phyloP scores from a whole-genome alignment of 2,888 invertebrate genomes.

The Ormyrus pomaceus region DNA sequence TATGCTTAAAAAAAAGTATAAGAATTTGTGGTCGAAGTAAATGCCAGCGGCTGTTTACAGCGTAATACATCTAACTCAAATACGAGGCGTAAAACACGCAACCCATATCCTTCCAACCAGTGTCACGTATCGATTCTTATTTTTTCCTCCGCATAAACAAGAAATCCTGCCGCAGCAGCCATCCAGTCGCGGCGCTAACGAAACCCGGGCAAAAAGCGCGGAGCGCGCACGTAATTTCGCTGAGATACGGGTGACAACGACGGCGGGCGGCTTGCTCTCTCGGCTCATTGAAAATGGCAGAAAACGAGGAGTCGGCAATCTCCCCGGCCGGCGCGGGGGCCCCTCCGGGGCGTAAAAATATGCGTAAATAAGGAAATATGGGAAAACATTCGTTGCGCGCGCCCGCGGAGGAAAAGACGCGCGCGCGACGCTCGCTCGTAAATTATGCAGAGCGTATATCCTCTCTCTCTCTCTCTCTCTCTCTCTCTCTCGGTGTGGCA shows the following conservation, averaged over 20 bases:
- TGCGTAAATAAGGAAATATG: slow-evolving; percentile 51
- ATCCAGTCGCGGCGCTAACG: no score
- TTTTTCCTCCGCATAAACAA: no score
- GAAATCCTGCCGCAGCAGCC: no score
- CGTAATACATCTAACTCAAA: no score
- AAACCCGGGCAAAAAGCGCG: neutral
- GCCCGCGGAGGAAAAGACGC: slow-evolving; percentile 25
- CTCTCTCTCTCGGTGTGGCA: neutral
- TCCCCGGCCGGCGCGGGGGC: neutral
- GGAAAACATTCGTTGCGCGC: slow-evolving; percentile 42
- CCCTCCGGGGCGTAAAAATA: slow-evolving; percentile 45
- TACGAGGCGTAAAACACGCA: no score
- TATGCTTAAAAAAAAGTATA: no score
- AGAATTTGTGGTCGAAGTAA: no score
- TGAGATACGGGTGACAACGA: no score
- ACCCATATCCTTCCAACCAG: no score
- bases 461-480: slow-evolving; percentile 16
- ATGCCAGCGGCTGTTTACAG: no score
- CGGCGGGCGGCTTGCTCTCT: neutral
- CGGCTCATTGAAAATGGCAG: slow-evolving; percentile 25
- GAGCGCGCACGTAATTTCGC: neutral
- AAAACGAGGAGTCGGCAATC: slow-evolving; percentile 37
- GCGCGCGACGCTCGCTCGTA: slow-evolving; percentile 58
- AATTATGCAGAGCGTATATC: slow-evolving; percentile 66
- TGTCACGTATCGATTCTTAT: no score